Percentiles rank a stretch among this genome's conserved stretches.
phyloP scores from a whole-genome alignment of 2,888 invertebrate species.

The Agrotis puta region DNA sequence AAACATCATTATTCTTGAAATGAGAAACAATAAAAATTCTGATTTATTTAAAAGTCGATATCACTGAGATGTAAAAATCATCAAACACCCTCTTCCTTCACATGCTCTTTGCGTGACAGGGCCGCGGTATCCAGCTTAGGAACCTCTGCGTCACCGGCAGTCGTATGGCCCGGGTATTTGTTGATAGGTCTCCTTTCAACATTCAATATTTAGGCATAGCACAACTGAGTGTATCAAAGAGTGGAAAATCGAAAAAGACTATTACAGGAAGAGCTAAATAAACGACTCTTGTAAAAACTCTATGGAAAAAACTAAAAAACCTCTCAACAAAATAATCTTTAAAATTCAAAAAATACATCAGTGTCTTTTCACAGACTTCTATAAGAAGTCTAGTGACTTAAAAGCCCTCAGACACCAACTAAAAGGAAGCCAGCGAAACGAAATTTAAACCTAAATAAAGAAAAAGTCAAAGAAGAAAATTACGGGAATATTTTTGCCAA shows the following conservation, averaged over 20 bases:
- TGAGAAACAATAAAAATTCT: too few relatives aligned
- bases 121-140: too few relatives aligned
- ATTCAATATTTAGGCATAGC: too few relatives aligned
- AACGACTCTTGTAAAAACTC: background rate
- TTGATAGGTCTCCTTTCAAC: too few relatives aligned
- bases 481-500: conserved; percentile 41
- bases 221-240: too few relatives aligned
- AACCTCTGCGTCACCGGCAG: too few relatives aligned
- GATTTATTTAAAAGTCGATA: too few relatives aligned
- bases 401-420: conserved; percentile 27
- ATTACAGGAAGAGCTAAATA: background rate
- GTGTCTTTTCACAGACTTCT: conserved; percentile 22
- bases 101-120: too few relatives aligned
- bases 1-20: too few relatives aligned
- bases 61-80: too few relatives aligned
- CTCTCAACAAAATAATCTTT: conserved; percentile 8
- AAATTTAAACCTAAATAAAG: conserved; percentile 48
- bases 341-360: conserved; percentile 24
- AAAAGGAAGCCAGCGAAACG: conserved; percentile 31
- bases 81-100: too few relatives aligned
- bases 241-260: background rate
- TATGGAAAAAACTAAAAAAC: background rate
- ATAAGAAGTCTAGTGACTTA: conserved; percentile 27
- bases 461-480: conserved; percentile 25
- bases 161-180: too few relatives aligned